Conservation (phyloP, 2,797 vertebrate species). For the Sparus aurata region DNA sequence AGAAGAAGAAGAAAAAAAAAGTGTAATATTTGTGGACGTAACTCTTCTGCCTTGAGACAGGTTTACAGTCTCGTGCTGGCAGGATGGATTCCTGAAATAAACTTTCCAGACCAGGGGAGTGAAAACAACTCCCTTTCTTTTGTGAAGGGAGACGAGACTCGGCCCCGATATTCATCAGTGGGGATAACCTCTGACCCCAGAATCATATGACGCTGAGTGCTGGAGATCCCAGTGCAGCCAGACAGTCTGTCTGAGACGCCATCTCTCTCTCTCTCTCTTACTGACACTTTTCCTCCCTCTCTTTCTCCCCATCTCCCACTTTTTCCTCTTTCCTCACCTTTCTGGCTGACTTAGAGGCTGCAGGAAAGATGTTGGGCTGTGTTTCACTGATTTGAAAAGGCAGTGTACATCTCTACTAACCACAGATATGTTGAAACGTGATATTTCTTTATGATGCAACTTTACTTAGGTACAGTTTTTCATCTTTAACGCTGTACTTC, state of each 20-base stretch:
- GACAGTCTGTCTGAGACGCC: conserved; percentile 89
- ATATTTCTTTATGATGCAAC: no score
- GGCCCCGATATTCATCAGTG: conserved; percentile 87
- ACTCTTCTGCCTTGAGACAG: conserved; percentile 82
- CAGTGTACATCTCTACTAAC: no score
- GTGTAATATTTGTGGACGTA: conserved; percentile 82
- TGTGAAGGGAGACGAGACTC: conserved; percentile 78
- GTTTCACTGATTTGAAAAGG: no score
- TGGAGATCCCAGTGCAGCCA: conserved; percentile 88
- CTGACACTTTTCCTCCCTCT: conserved; percentile 59
- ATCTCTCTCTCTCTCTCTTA: conserved; percentile 68
- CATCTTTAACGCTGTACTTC: no score
- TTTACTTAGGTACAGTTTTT: no score
- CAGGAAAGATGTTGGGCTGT: conserved; percentile 10
- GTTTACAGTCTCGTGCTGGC: conserved; percentile 86
- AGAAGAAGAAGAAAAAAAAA: conserved; percentile 60
- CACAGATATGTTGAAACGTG: no score
- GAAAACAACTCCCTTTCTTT: conserved; percentile 84
- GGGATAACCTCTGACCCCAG: conserved; percentile 88
- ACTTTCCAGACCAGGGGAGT: conserved; percentile 86
- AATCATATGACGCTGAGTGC: conserved; percentile 89
- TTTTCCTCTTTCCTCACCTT: conserved; percentile 49
- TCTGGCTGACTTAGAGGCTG: conserved; percentile 27
- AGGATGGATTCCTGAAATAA: conserved; percentile 87
- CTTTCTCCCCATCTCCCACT: conserved; percentile 46